Percentiles rank a stretch among this genome's conserved stretches.
Evolutionary conservation across 2,888 invertebrate species (phyloP).

Genomic region (Eupithecia pulchellata): DNA sequence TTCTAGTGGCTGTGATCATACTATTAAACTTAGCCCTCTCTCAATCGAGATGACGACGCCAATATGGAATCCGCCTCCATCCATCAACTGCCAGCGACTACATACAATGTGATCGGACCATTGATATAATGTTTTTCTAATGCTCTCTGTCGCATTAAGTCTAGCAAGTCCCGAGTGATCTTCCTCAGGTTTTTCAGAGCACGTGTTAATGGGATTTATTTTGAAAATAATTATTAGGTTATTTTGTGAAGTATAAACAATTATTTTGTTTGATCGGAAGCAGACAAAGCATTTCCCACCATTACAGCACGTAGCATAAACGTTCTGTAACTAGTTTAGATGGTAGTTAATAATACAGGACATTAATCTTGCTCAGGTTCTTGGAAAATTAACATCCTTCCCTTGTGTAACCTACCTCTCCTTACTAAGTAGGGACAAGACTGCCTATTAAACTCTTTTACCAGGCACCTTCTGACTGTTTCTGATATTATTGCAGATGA

Average conservation of each 20-base stretch:
- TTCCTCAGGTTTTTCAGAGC: neutral
- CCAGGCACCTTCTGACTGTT: neutral
- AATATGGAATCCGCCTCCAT: too few relatives aligned
- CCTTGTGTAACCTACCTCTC: neutral
- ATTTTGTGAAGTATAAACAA: neutral
- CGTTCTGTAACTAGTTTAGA: slow-evolving; percentile 21
- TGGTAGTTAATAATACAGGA: slow-evolving; percentile 26
- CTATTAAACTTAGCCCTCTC: too few relatives aligned
- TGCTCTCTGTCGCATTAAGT: too few relatives aligned
- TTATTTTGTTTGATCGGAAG: neutral
- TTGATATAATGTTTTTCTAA: too few relatives aligned
- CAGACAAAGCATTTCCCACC: slow-evolving; percentile 29
- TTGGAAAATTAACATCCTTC: slow-evolving; percentile 21
- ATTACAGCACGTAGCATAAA: slow-evolving; percentile 23
- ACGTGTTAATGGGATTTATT: neutral
- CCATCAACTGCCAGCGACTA: too few relatives aligned
- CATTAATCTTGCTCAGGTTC: slow-evolving; percentile 32
- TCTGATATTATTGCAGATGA: neutral
- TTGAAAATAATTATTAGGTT: too few relatives aligned
- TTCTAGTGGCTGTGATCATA: too few relatives aligned
- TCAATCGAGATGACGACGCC: too few relatives aligned
- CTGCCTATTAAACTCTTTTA: neutral
- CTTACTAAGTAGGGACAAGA: neutral
- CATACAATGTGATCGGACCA: too few relatives aligned
- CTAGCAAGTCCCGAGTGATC: too few relatives aligned